Evolutionary conservation across 2,888 invertebrate species (phyloP).

Genomic region (Icerya purchasi): DNA sequence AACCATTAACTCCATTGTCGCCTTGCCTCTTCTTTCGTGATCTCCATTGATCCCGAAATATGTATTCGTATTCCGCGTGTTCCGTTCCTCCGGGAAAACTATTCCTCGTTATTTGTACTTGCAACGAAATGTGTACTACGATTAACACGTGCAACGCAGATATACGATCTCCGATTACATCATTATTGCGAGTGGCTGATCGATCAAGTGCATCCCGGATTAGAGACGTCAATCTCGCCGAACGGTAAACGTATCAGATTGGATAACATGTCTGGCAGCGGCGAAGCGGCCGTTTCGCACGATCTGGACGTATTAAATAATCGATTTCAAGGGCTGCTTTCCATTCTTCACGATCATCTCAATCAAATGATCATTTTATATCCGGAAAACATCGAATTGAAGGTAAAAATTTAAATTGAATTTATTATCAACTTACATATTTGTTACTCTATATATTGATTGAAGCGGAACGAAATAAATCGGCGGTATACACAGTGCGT

Average conservation of each 20-base stretch:
- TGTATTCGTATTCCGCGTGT: too few species aligned
- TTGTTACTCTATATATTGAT: too few species aligned
- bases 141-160: too few species aligned
- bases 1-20: too few species aligned
- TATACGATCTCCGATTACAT: conserved; percentile 64
- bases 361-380: conserved; percentile 42
- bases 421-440: neutral
- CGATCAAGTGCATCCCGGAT: conserved; percentile 57
- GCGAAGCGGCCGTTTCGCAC: conserved; percentile 51
- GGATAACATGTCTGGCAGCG: conserved; percentile 17
- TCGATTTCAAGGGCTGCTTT: conserved; percentile 48
- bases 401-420: conserved; percentile 36
- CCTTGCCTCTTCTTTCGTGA: too few species aligned
- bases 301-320: conserved; percentile 64
- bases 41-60: too few species aligned
- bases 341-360: conserved; percentile 43
- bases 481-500: too few species aligned
- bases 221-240: conserved; percentile 35
- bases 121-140: too few species aligned
- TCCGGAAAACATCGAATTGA: conserved; percentile 48
- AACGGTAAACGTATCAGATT: conserved; percentile 24
- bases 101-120: too few species aligned
- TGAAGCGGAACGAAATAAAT: too few species aligned
- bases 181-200: conserved; percentile 64
- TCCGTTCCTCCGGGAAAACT: too few species aligned